Base-by-base conservation (phyloP, 2,797 vertebrate species). In the Sebastes alutus region DNA sequence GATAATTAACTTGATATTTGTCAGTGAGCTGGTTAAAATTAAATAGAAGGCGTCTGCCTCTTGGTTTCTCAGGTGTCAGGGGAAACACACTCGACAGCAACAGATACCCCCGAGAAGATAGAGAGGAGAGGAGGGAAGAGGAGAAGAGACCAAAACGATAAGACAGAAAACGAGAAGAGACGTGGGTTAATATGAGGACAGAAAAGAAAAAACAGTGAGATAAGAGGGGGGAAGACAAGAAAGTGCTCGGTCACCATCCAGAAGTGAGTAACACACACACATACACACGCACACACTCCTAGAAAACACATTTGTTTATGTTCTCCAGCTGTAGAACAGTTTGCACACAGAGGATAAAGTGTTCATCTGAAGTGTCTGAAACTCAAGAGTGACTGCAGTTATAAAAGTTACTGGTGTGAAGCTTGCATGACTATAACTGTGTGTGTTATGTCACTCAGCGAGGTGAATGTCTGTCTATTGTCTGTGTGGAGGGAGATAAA, bases 11-110 rank as follows among this genome's bases (percentile, higher is more conserved):
- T 54, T 23, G 33, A 64, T 81, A 70, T 85, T 70, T 81, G 81
- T 88, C 84, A 88, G 85, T 54, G 88, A 94, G 88, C 75, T 33
- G 56, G 93, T 95, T 95, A 94, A 94, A 82, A 76, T 95, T 94
- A 94, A 82, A 76, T 60, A 80, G 87, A 77, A 38, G 72, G 33
- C 2, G 61, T 33, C 64, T 35, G 79, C 62, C 75, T 81, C 81
- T 83, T 46, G 62, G 78, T 89, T 89, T 91, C 92, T 94, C 92
- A 77, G 85, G 88, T 93, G 87, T 92, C 87, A 92, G 83, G 77
- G 86, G 86, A 78, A 92, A 90, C 83, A 64, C 80, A 38, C 73
- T 81, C 62, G 32, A 80, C 89, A 89, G 91, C 92, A 94, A 92
- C 94, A 85, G 88, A 96, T 92, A 93, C 89, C 77, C 35, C 64